phyloP scores from a whole-genome alignment of 2,888 invertebrate species.

The Eurytoma californica region DNA sequence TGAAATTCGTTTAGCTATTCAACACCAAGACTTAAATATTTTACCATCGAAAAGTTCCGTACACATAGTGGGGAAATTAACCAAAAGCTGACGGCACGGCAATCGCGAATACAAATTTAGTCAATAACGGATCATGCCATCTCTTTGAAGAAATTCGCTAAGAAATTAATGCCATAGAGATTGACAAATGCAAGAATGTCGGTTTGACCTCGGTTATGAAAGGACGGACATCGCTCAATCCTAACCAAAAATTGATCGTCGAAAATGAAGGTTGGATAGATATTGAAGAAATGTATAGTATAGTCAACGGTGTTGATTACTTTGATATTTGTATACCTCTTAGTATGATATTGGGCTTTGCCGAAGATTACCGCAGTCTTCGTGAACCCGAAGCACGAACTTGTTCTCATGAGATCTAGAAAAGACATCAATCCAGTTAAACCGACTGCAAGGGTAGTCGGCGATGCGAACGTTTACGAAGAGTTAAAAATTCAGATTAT shows the following conservation, averaged over 20 bases:
- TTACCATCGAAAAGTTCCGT: slow-evolving; percentile 47
- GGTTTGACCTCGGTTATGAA: slow-evolving; percentile 1
- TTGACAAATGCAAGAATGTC: not conserved
- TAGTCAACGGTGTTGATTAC: not conserved
- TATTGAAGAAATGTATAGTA: too few relatives aligned
- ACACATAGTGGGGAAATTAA: slow-evolving; percentile 48
- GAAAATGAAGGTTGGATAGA: too few relatives aligned
- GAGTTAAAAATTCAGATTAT: not conserved
- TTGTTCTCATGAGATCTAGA: not conserved
- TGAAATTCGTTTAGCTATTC: slow-evolving; percentile 52
- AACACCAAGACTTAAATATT: slow-evolving; percentile 43
- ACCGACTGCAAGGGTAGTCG: not conserved
- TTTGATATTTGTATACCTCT: not conserved
- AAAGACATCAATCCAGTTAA: not conserved
- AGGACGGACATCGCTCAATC: not conserved
- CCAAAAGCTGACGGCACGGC: slow-evolving; percentile 16
- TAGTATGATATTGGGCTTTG: not conserved
- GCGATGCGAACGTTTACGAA: not conserved
- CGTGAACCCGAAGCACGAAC: not conserved
- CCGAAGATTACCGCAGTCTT: not conserved
- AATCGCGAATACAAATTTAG: not conserved
- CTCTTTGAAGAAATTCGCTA: not conserved
- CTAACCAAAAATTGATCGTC: too few relatives aligned
- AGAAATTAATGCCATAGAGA: not conserved
- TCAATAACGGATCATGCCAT: not conserved